Base-by-base conservation (phyloP, 2,797 vertebrate species). In the Takifugu ocellatus region DNA sequence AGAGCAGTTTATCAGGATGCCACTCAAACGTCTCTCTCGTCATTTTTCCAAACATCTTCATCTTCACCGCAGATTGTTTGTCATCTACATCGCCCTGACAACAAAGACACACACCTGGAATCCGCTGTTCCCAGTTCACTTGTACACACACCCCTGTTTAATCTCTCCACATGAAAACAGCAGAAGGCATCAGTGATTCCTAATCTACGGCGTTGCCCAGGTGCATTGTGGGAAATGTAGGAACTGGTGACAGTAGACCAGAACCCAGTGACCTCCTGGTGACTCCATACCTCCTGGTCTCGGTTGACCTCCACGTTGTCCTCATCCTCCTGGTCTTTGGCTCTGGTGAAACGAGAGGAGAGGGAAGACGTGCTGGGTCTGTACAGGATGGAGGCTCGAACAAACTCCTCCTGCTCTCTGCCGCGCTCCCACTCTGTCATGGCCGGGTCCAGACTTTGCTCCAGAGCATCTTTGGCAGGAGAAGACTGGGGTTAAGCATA, bases 21-120 rank as follows among this genome's bases (percentile, higher is more conserved):
- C 96, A 99, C 61, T 97, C 94, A 26, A 96, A 92, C 0, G 70
- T 90, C 62, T 98, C 95, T 83, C 97, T 91, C 48, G 96, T 99
- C 52, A 98, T 88, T 54, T 92, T 92, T 31, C 97, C 97, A 59
- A 98, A 98, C 94, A 96, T 94, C 88, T 96, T 99, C 95, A 98
- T 95, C 53, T 90, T 93, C 39, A 95, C 94, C 1, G 96, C 96
- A 0, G 91, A 87, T 63, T 94, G 89, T 63, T 97, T 95, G 74
- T 96, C 94, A 25, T 86, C 82, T 15, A 84, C 9, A 10, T 94
- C 92, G 16, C 89, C 91, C 97, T 99, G 83, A 47, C 46, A 49
- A 67, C 14, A 50, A 56, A n/a, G 58, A 15, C 2, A 7, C 8
- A 17, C 2, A 45, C 16, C 16, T n/a, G 57, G 2, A 53, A 45